These are phyloP conservation scores for Hesperophylax magnus DNA, from an alignment of 1,140 invertebrate genomes.

Conservation along the genomic window DNA sequence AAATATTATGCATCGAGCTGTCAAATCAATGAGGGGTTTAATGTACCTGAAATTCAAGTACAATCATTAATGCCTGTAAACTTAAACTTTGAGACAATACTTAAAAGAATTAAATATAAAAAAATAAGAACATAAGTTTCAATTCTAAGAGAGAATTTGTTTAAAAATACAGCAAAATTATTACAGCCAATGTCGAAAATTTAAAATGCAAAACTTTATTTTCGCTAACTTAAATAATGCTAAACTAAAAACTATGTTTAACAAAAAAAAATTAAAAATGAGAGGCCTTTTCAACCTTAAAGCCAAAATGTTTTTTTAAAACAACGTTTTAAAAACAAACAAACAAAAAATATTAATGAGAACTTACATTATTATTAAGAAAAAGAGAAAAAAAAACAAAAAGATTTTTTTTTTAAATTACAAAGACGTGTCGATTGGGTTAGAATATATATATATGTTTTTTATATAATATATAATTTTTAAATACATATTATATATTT, in stretches of 20 bases:
- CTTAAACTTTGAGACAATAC: too few species aligned
- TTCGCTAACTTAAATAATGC: conserved; percentile 3
- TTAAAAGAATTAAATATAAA: neutral
- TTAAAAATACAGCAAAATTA: neutral
- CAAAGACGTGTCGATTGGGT: neutral
- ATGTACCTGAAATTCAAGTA: too few species aligned
- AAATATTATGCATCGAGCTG: too few species aligned
- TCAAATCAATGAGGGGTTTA: too few species aligned
- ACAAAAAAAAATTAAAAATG: neutral
- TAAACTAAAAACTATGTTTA: neutral
- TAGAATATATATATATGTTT: conserved; percentile 9
- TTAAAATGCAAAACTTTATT: conserved; percentile 7
- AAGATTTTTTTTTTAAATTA: neutral
- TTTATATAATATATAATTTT: neutral
- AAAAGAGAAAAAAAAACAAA: neutral
- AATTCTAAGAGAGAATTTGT: neutral
- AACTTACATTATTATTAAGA: neutral
- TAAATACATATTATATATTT: neutral
- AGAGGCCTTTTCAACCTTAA: neutral
- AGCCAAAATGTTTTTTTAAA: neutral
- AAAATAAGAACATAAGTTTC: neutral
- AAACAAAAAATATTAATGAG: neutral
- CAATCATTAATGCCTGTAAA: too few species aligned
- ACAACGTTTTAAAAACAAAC: neutral
- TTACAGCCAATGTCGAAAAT: neutral